These are phyloP conservation scores for Gobio gobio DNA, from an alignment of 2,113 vertebrate species.

Conservation along the genomic window DNA sequence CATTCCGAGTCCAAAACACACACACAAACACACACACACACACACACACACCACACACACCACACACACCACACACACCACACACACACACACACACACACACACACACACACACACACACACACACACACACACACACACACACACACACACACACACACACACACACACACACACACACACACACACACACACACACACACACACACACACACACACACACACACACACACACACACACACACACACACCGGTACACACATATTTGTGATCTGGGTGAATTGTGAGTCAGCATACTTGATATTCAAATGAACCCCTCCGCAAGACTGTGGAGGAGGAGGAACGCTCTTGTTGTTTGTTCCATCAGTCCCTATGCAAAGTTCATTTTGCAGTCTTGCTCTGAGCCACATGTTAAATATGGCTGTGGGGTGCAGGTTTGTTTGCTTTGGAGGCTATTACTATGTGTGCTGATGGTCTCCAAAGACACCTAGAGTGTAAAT, in stretches of 20 bases:
- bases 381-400: not conserved
- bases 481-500: not conserved
- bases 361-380: constrained; percentile 15
- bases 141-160: not conserved
- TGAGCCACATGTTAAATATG: not conserved
- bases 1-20: not conserved
- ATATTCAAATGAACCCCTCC: constrained; percentile 17
- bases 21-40: not conserved
- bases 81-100: not conserved
- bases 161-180: not conserved
- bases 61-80: not conserved
- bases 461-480: constrained; percentile 38
- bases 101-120: not conserved
- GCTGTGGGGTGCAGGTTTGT: constrained; percentile 22
- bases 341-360: constrained; percentile 8
- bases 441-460: constrained; percentile 32
- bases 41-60: not conserved
- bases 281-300: constrained; percentile 32
- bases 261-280: not conserved
- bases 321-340: constrained; percentile 12
- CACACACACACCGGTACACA: no score
- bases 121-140: not conserved
- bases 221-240: not conserved
- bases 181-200: not conserved
- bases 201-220: not conserved